Conservation (phyloP, 2,888 invertebrate genomes). For the Lomographa bimaculata region DNA sequence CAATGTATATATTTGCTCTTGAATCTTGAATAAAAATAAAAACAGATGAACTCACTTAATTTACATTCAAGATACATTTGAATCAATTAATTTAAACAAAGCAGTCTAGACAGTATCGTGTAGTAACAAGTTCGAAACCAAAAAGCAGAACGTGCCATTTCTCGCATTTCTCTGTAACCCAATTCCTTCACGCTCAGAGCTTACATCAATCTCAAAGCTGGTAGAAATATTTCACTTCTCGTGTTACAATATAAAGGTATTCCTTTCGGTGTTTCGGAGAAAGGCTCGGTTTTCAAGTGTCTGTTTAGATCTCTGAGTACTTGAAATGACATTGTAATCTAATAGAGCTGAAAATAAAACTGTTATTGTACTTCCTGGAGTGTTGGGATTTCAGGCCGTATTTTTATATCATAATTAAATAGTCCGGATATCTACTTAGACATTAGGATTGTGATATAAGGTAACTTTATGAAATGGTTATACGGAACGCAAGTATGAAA, state of each 20-base stretch:
- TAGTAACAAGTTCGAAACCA: conserved; percentile 11
- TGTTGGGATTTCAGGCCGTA: conserved; percentile 1
- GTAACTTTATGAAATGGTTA: too few relatives aligned
- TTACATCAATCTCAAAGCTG: conserved; percentile 28
- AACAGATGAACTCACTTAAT: too few relatives aligned
- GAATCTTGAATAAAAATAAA: too few relatives aligned
- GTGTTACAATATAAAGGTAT: conserved; percentile 20
- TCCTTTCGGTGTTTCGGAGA: conserved; percentile 18
- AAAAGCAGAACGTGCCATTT: conserved; percentile 16
- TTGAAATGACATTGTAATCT: conserved; percentile 16
- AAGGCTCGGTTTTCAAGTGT: conserved; percentile 19
- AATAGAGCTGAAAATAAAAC: conserved; percentile 11
- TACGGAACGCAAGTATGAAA: too few relatives aligned
- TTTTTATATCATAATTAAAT: too few relatives aligned
- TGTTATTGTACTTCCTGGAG: conserved; percentile 3
- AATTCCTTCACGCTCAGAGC: conserved; percentile 26
- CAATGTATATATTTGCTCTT: too few relatives aligned
- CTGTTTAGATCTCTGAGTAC: conserved; percentile 10
- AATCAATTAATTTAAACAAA: too few relatives aligned
- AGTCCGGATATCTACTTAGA: too few relatives aligned
- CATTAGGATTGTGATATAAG: too few relatives aligned
- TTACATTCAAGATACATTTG: too few relatives aligned
- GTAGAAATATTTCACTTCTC: conserved; percentile 29
- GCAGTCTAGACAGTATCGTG: neutral
- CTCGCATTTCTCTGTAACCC: conserved; percentile 21